A percentile compares a stretch with the other conserved stretches of the same genome.
Evolutionary conservation across 2,797 vertebrate genomes (phyloP).

Genomic region (Ispidina lecontei): DNA sequence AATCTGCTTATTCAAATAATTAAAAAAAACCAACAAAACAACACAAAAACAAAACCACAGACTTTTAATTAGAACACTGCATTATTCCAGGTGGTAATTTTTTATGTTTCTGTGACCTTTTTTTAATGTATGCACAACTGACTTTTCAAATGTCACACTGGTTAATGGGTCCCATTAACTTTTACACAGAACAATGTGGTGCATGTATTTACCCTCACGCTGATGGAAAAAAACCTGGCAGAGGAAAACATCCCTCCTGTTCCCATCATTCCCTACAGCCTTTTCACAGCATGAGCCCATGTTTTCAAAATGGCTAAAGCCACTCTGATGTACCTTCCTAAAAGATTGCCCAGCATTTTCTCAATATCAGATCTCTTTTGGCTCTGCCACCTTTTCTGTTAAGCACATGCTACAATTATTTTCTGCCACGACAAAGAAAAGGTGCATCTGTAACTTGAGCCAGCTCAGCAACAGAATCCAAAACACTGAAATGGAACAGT

Average conservation of each 20-base stretch:
- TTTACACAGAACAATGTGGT: background rate
- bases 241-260: background rate
- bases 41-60: background rate
- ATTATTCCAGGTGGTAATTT: background rate
- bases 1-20: background rate
- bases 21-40: background rate
- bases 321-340: background rate
- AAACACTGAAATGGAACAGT: background rate
- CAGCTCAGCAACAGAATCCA: background rate
- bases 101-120: constrained; percentile 13
- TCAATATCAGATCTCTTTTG: background rate
- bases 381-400: background rate
- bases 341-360: background rate
- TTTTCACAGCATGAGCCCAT: background rate
- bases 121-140: background rate
- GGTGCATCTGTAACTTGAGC: background rate
- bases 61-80: background rate
- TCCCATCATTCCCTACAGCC: background rate
- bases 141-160: background rate
- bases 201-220: background rate
- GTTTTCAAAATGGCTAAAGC: background rate
- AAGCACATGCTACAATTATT: background rate
- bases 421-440: background rate
- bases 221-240: background rate
- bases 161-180: background rate